Base-by-base conservation (phyloP, 2,113 vertebrate genomes). In the Hassar affinis region DNA sequence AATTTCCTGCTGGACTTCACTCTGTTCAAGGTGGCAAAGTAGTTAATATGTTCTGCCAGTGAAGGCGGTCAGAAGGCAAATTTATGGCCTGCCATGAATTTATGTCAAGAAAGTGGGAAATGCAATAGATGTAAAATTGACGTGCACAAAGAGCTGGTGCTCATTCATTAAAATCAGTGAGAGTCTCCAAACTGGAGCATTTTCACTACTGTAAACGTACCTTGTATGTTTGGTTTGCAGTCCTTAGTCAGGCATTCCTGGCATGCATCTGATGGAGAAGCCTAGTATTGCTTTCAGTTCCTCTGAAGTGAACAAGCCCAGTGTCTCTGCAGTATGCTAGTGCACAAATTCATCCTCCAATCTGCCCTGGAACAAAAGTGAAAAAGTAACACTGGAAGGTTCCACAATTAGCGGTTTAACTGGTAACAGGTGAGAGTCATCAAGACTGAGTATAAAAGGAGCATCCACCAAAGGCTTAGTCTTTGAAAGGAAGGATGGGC, bases 1-100 rank as follows among this genome's bases (percentile, higher is more conserved):
- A 85, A 59, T 82, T 82, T 82, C 68, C 69, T 68, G 56, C 75
- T 74, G 66, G 74, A 56, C 75, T 33, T n/a, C 54, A 61, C 18
- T 82, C 33, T 74, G 69, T 59, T 79, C 49, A 79, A 79, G 69
- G 49, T 83, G 81, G 59, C 76, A 86, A 79, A 79, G 61, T 64
- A 27, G 71, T 80, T 62, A 45, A 62, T 14, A 51, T 51, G 45
- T 45, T 78, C 74, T 85, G 38, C 76, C 75, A 78, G 42, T 78
- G n/a, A 57, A 72, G 42, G 49, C 35, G 52, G 59, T 68, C 72
- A 62, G 27, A 64, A 35, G n/a, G 54, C n/a, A 62, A 47, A 47
- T 61, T 22, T 61, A 30, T 3, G 22, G 52, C 18, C 18, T 61
- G 38, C 22, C 35, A 17, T 33, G 18, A 69, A 11, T 38, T 68